Evolutionary conservation across 2,888 invertebrate genomes (phyloP), one percentile per base, ranked within the genome.

Genomic region (Xylota segnis): DNA sequence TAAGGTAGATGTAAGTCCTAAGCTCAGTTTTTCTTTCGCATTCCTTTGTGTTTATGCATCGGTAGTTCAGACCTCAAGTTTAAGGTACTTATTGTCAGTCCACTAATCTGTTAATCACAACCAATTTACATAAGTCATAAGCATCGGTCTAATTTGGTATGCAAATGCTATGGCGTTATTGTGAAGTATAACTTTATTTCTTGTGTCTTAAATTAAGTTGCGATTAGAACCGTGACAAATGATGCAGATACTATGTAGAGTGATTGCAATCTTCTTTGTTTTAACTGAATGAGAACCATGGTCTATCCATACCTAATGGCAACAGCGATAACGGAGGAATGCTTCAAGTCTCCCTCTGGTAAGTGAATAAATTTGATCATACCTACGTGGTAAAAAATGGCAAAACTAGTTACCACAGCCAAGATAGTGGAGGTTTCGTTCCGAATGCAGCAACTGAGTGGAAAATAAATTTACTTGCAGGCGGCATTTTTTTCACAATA

Each of bases 391-490:
- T 23, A 27, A 34, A 40, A 43, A 34, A 56, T 56, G 3, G 32
- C 0, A 40, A 45, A 63, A 63, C 6, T 14, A 23, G 23, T 23
- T 12, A 18, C 2, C 14, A 37, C 34, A 4, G 5, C 10, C 6
- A 27, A 61, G 27, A 27, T 29, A 29, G 40, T 59, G 40, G 40
- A 27, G 59, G 40, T 59, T 59, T 40, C 34, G 12, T 34, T 37
- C 18, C 9, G 18, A n/a, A 18, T 37, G 37, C 37, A 16, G 12
- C 6, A 59, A n/a, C 18, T 43, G 23, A 61, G 58, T 9, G 6
- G 14, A 12, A 16, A 61, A 43, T 61, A 61, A 29, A 43, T 61
- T 23, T 63, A 63, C 45, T 63, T 16, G 63, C 16, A 29, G 63
- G 63, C 63, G 63, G 45, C 0, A 27, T 10, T n/a, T 37, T n/a